Base-by-base conservation (phyloP, 2,888 invertebrate genomes). In the Melanostoma scalare region DNA sequence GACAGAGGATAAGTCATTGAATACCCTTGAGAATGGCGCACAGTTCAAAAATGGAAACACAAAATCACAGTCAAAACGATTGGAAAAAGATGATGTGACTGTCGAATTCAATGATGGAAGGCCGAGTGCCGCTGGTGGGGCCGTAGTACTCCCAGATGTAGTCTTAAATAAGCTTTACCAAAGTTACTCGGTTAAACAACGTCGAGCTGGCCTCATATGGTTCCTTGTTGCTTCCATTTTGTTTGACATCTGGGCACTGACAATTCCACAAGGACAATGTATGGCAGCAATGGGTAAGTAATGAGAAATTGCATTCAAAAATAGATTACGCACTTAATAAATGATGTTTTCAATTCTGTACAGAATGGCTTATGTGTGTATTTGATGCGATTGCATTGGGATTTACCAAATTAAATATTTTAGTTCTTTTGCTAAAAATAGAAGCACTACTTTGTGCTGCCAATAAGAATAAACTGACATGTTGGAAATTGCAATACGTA, bases 151-250 rank as follows among this genome's bases (percentile, higher is more conserved):
- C 35, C 90, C 93, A 42, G 94, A 94, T 87, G 92, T 93, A 6
- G 93, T 94, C 63, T 92, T 95, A 85, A 95, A 95, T 88, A 93
- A 93, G 87, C 92, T 95, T 4, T 96, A 95, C 89, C 94, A 94
- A 86, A 94, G 94, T 82, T 95, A 95, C 90, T 94, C 94, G 87
- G 92, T 94, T 55, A 94, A 95, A 87, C 95, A 95, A 89, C 94
- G 95, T 87, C 93, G 95, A 58, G 93, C 94, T 56, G 95, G 95
- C 40, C 91, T 95, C 52, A 93, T 94, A 89, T 94, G 94, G 90
- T 95, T 95, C 90, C 92, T 95, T 20, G 90, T 94, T 46, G 93
- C 94, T 65, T 94, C 94, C 60, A 92, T 95, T n/a, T 90, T 95
- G 67, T 94, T 94, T 90, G 94, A 94, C 87, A 89, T 93, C 53